Conservation (phyloP, 2,888 invertebrate species). For the Plebejus anna region DNA sequence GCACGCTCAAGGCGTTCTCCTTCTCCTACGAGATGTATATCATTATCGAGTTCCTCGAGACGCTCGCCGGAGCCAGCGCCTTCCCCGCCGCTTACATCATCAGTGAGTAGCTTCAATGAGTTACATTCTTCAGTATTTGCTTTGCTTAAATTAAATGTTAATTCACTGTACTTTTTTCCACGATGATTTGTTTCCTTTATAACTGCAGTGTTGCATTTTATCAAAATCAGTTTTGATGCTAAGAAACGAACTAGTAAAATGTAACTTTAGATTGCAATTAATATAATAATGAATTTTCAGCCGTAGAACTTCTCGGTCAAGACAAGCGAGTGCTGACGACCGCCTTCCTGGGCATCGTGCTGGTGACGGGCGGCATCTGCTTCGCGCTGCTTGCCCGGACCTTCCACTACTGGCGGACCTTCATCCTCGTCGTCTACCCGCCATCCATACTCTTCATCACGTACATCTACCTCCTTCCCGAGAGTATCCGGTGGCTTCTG, state of each 20-base stretch:
- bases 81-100: constrained; percentile 80
- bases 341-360: constrained; percentile 64
- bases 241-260: no score
- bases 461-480: constrained; percentile 86
- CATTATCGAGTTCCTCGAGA: constrained; percentile 78
- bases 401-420: constrained; percentile 84
- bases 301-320: constrained; percentile 68
- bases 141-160: no score
- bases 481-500: constrained; percentile 88
- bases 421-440: constrained; percentile 84
- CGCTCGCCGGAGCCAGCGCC: constrained; percentile 78
- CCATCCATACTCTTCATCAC: constrained; percentile 84
- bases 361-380: constrained; percentile 85
- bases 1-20: constrained; percentile 79
- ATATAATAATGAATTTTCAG: constrained; percentile 46
- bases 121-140: no score
- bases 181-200: no score
- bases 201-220: no score
- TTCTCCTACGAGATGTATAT: constrained; percentile 80
- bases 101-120: constrained; percentile 47
- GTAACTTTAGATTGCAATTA: no score
- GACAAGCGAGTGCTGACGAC: constrained; percentile 67
- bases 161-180: no score
- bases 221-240: no score
- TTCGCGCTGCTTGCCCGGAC: constrained; percentile 85